Evolutionary conservation across 2,888 invertebrate genomes (phyloP), one percentile per base, ranked within the genome.

Genomic region (Rhagium mordax): DNA sequence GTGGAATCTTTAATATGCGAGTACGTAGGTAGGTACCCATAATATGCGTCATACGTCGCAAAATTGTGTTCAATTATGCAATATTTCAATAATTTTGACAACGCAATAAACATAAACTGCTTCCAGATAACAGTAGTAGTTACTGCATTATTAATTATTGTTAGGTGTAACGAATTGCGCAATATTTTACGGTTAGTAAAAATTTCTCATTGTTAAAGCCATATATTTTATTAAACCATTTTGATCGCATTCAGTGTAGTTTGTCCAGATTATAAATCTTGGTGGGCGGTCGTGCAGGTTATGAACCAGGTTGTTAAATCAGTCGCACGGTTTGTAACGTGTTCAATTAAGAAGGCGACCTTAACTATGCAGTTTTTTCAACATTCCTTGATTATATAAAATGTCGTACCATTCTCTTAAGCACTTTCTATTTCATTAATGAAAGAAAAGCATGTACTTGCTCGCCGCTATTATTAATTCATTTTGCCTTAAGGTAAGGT

Each of bases 381-480:
- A 48, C 62, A 62, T 62, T 62, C 61, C 47, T 48, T 47, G n/a
- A 29, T 48, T 29, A 62, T 48, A 62, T 62, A 62, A 62, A 47
- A 15, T 24, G 48, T 16, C 20, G 10, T 10, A 10, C 48, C 41
- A 41, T 41, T 64, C 27, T 64, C 51, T 49, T 18, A 24, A n/a
- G 20, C 49, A 24, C 48, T 48, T 49, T 62, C 61, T 62, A 20
- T 62, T 62, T 21, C 64, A 41, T 41, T 64, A 21, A 47, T 18
- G 48, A 62, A 41, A 48, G 47, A 61, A 47, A 62, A 16, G 47
- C 62, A 7, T 48, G 24, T 24, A 1, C 21, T 47, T 41, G 61
- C 24, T 24, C 27, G 7, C 48, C 27, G 7, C 20, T 47, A 51
- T 64, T 64, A 48, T 49, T 24, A 64, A 51, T 64, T 64, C 21